phyloP scores from a whole-genome alignment of 2,888 invertebrate genomes.

The Leptopterna dolabrata region DNA sequence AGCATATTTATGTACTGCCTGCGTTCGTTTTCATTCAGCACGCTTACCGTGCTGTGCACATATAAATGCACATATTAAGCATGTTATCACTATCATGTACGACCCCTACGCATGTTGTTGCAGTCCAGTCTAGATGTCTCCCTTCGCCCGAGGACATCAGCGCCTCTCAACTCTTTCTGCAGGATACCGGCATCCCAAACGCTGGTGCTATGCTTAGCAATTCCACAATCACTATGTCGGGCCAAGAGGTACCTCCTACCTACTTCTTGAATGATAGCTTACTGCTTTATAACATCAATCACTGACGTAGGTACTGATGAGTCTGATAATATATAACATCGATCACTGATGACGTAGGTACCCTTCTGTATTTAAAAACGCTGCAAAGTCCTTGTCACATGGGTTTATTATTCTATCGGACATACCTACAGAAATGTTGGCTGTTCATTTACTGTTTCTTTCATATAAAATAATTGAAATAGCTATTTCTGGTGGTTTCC shows the following conservation, averaged over 20 bases:
- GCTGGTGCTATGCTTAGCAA: constrained; percentile 67
- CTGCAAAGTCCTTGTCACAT: no score
- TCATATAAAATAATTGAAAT: no score
- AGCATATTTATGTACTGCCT: neutral
- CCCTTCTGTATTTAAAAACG: no score
- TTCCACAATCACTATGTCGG: constrained; percentile 66
- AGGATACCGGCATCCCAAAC: constrained; percentile 38
- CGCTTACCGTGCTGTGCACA: neutral
- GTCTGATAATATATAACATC: no score
- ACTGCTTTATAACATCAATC: neutral
- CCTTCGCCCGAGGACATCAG: constrained; percentile 65
- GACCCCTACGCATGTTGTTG: constrained; percentile 55
- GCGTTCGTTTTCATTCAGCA: neutral
- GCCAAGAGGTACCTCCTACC: neutral
- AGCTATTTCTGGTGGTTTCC: no score
- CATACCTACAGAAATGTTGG: no score
- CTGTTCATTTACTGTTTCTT: no score
- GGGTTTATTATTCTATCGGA: no score
- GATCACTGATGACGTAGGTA: no score
- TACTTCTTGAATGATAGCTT: neutral
- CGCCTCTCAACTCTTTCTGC: neutral
- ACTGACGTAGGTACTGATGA: no score
- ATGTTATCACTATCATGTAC: neutral
- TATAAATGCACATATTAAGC: neutral
- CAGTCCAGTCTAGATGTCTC: constrained; percentile 72